A percentile compares a stretch with the other conserved stretches of the same genome.
phyloP scores from a whole-genome alignment of 1,140 invertebrate genomes.

The Drosophila sp. region DNA sequence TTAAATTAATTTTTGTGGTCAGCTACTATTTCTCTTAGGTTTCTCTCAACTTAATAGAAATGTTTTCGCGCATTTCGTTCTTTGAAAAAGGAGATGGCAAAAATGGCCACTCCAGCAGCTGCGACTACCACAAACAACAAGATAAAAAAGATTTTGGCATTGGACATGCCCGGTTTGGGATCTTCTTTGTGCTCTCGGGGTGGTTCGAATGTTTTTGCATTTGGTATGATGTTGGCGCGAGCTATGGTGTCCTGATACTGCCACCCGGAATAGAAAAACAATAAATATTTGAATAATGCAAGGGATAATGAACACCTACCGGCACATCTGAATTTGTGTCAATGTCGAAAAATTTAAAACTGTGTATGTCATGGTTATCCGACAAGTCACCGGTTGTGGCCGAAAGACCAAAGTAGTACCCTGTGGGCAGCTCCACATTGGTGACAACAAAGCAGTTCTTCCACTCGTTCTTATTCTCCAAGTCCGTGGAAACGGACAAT shows the following conservation, averaged over 20 bases:
- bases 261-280: constrained; percentile 49
- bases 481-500: constrained; percentile 94
- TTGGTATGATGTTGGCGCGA: constrained; percentile 90
- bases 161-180: constrained; percentile 91
- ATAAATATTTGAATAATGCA: constrained; percentile 31
- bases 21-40: constrained; percentile 19
- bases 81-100: constrained; percentile 95
- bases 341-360: constrained; percentile 95
- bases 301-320: constrained; percentile 83
- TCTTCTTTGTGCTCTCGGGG: constrained; percentile 95
- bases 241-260: constrained; percentile 88
- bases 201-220: constrained; percentile 91
- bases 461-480: constrained; percentile 96
- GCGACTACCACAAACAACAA: constrained; percentile 91
- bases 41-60: constrained; percentile 88
- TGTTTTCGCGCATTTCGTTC: constrained; percentile 95
- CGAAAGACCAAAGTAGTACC: constrained; percentile 96
- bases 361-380: constrained; percentile 98
- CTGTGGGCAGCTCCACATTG: constrained; percentile 96
- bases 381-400: constrained; percentile 98
- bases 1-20: constrained; percentile 40
- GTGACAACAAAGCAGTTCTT: constrained; percentile 96
- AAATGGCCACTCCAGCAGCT: constrained; percentile 90
- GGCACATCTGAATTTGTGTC: constrained; percentile 87
- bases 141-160: constrained; percentile 94